These are phyloP conservation scores for Amia ocellicauda DNA, from an alignment of 2,113 vertebrate genomes.

Conservation along the genomic window DNA sequence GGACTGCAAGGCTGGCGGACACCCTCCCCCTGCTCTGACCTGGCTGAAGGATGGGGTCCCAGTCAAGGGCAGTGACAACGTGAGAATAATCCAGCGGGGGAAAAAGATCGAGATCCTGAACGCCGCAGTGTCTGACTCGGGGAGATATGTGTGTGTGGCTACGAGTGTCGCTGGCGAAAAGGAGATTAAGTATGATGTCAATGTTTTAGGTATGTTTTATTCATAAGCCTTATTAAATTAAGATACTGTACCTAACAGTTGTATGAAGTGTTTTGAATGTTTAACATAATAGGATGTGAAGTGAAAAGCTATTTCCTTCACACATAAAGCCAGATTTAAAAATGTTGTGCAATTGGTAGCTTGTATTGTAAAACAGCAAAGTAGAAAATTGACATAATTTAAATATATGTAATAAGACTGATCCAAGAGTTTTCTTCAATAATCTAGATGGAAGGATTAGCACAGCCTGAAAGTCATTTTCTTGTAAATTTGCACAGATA, in stretches of 20 bases:
- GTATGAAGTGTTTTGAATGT: too few species aligned
- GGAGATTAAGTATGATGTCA: conserved; percentile 85
- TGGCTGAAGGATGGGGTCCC: conserved; percentile 90
- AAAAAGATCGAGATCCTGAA: conserved; percentile 77
- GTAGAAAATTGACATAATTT: too few species aligned
- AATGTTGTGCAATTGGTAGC: too few species aligned
- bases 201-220: conserved; percentile 76
- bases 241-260: too few species aligned
- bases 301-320: not conserved
- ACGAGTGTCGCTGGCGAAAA: conserved; percentile 89
- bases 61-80: conserved; percentile 61
- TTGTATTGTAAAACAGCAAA: too few species aligned
- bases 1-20: conserved; percentile 83
- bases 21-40: conserved; percentile 81
- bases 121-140: conserved; percentile 58
- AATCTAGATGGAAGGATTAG: too few species aligned
- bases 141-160: conserved; percentile 85
- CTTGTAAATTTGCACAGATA: too few species aligned
- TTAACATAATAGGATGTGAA: not conserved
- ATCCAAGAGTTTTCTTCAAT: too few species aligned
- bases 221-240: too few species aligned
- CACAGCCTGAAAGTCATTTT: too few species aligned
- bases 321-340: not conserved
- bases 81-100: conserved; percentile 73
- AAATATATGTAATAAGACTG: too few species aligned